Evolutionary conservation across 1,140 invertebrate species (phyloP), one percentile per base, ranked within the genome.

Genomic region (Potamilus streckersoni): DNA sequence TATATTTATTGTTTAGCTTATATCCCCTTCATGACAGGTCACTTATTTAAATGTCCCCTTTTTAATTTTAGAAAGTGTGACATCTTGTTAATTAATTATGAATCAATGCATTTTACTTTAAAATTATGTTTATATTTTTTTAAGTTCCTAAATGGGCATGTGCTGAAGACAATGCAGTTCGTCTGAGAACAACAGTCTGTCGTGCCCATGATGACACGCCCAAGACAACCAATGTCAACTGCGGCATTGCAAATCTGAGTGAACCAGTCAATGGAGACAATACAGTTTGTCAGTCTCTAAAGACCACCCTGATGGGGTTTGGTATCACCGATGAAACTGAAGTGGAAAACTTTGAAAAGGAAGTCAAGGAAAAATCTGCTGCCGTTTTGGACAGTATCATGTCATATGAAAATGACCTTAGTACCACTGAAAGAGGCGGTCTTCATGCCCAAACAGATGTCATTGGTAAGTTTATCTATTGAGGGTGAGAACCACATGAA

Each of bases 361-460:
- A 38, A 15, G 63, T 73, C 12, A 68, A 31, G 23, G n/a, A 20
- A 38, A 67, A 64, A 20, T 80, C 79, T 1, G 79, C 80, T 31
- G 71, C 65, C 1, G 23, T 80, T 20, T 38, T 85, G 38, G 19
- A 67, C 74, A 57, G 59, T 19, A 76, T 84, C 12, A 76, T 85
- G 0, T 23, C 74, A 49, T 59, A 63, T 67, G 84, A 84, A 59
- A 74, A 75, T 0, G 16, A 65, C 5, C 60, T 85, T 23, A 81
- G 60, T 5, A 15, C 55, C 27, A 64, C 74, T 8, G 66, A 82
- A 70, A 73, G 74, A 69, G 84, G 84, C 1, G 78, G 73, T 6
- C 31, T 79, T 59, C 71, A 76, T 0, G 80, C 78, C 11, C 80
- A 84, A 31, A 85, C 82, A 17, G 83, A 84, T 71, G 61, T 84